These are phyloP conservation scores for Achroia grisella DNA, from an alignment of 1,140 invertebrate species.

Conservation along the genomic window DNA sequence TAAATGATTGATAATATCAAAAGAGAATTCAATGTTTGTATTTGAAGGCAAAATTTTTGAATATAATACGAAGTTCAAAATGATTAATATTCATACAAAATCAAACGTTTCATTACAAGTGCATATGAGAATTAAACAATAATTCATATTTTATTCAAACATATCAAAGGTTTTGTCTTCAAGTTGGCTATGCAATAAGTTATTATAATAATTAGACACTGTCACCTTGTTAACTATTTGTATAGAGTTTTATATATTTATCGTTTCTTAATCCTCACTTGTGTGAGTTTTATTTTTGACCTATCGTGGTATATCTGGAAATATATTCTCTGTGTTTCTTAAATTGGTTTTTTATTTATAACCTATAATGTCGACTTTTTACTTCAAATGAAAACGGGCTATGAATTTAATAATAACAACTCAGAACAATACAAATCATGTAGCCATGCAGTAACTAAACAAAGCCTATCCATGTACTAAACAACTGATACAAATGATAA, in stretches of 20 bases:
- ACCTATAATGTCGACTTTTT: no score
- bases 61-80: not conserved
- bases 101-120: not conserved
- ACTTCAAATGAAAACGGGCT: no score
- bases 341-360: constrained; percentile 41
- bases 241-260: constrained; percentile 67
- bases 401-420: no score
- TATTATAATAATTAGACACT: constrained; percentile 35
- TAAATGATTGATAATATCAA: no score
- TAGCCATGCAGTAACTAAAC: no score
- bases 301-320: constrained; percentile 63
- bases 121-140: not conserved
- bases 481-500: no score
- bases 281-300: constrained; percentile 62
- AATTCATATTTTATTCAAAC: constrained; percentile 4
- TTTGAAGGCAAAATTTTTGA: not conserved
- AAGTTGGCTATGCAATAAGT: constrained; percentile 24
- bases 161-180: constrained; percentile 14
- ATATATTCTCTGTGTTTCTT: constrained; percentile 71
- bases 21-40: constrained; percentile 11
- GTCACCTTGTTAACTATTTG: constrained; percentile 67
- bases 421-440: no score
- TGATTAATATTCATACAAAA: not conserved
- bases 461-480: no score
- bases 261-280: constrained; percentile 52